phyloP scores from a whole-genome alignment of 2,888 invertebrate genomes.

The Amblyjoppa fuscipennis region DNA sequence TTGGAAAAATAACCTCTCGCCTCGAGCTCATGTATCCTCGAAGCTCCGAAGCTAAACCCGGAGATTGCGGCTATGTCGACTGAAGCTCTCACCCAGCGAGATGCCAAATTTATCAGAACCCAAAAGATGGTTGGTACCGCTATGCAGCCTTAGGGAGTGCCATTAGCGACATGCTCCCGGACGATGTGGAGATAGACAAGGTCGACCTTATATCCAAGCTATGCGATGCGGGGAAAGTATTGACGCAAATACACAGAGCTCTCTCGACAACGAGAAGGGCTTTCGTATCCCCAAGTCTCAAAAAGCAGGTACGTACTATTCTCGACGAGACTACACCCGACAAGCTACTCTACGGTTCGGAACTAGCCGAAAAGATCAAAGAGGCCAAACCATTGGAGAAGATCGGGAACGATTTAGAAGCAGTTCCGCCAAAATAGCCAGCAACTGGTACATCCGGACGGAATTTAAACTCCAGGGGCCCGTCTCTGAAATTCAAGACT shows the following conservation, averaged over 20 bases:
- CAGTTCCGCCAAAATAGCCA: neutral
- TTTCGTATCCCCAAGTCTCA: constrained; percentile 36
- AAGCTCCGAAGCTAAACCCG: constrained; percentile 43
- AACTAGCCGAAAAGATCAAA: constrained; percentile 39
- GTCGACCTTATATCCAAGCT: constrained; percentile 22
- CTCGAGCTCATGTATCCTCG: constrained; percentile 35
- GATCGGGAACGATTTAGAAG: constrained; percentile 14
- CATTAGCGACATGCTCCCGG: constrained; percentile 37
- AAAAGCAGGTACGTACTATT: constrained; percentile 11
- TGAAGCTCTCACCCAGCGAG: constrained; percentile 45
- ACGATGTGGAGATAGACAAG: constrained; percentile 28
- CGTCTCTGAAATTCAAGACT: constrained; percentile 22
- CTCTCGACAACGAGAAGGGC: constrained; percentile 25
- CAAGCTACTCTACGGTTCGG: constrained; percentile 28
- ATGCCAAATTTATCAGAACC: constrained; percentile 12
- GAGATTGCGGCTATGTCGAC: constrained; percentile 21
- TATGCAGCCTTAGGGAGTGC: neutral
- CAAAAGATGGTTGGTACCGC: constrained; percentile 40
- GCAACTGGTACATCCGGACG: neutral
- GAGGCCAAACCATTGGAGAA: constrained; percentile 41
- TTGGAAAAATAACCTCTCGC: constrained; percentile 31
- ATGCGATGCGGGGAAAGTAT: constrained; percentile 44
- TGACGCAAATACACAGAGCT: constrained; percentile 42
- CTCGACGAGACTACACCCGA: constrained; percentile 27
- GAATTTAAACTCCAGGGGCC: constrained; percentile 45